phyloP scores from a whole-genome alignment of 2,797 vertebrate species.

The Chromobotia macracanthus region DNA sequence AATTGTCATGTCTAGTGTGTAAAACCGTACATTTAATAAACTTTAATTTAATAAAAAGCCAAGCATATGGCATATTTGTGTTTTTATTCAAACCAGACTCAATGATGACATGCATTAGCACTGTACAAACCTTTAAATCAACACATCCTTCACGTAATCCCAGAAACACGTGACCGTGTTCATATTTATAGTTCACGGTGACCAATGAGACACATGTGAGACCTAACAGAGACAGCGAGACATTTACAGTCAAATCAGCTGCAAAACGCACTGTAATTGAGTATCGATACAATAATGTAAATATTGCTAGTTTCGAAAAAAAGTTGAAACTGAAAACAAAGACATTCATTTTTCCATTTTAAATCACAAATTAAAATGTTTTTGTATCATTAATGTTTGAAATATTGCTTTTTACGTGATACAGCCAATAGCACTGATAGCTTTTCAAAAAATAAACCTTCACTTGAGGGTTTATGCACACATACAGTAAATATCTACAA shows the following conservation, averaged over 20 bases:
- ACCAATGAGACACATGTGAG: slow-evolving; percentile 71
- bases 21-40: not conserved
- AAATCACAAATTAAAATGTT: not conserved
- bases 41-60: too few relatives aligned
- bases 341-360: too few relatives aligned
- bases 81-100: slow-evolving; percentile 92
- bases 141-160: slow-evolving; percentile 85
- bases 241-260: slow-evolving; percentile 38
- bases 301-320: slow-evolving; percentile 46
- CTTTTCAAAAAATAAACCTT: slow-evolving; percentile 69
- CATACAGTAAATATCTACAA: slow-evolving; percentile 79
- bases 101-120: slow-evolving; percentile 97
- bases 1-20: not conserved
- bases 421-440: slow-evolving; percentile 65
- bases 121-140: slow-evolving; percentile 83
- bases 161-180: slow-evolving; percentile 64
- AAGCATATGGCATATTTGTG: not conserved
- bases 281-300: not conserved
- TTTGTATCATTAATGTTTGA: not conserved
- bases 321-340: too few relatives aligned
- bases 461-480: too few relatives aligned
- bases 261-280: slow-evolving; percentile 10
- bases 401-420: slow-evolving; percentile 71
- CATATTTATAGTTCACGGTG: slow-evolving; percentile 84
- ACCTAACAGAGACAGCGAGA: slow-evolving; percentile 29